Percentiles rank a stretch among this genome's conserved stretches.
These are phyloP conservation scores for Sphenodon punctatus DNA, from an alignment of 2,797 vertebrate species.

Conservation along the genomic window DNA sequence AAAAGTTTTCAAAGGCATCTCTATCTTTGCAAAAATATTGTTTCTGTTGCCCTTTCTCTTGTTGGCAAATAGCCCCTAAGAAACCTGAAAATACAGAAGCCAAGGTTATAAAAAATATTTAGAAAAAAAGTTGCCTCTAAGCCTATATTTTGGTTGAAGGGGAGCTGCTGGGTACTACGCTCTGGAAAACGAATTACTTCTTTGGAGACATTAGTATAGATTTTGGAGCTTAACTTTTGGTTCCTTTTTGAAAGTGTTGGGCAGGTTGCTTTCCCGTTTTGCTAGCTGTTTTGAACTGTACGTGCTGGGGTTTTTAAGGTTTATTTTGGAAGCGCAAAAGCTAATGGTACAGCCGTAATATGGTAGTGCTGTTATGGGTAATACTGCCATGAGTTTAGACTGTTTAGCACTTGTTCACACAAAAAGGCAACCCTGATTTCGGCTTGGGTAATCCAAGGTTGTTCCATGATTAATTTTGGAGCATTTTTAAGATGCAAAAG, in stretches of 20 bases:
- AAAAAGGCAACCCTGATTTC: no score
- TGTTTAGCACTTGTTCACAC: no score
- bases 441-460: no score
- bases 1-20: neutral
- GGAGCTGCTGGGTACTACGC: neutral
- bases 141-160: neutral
- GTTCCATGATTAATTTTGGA: no score
- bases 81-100: neutral
- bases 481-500: no score
- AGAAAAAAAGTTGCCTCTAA: neutral
- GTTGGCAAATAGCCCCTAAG: neutral
- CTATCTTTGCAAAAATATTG: neutral
- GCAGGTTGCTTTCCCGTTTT: neutral
- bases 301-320: fast-evolving
- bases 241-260: neutral
- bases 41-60: slow-evolving; percentile 51
- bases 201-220: neutral
- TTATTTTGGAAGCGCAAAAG: neutral
- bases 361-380: neutral
- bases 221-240: neutral
- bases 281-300: neutral
- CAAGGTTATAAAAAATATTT: slow-evolving; percentile 33
- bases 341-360: neutral
- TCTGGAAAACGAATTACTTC: neutral
- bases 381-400: neutral